Base-by-base conservation (phyloP, 2,797 vertebrate genomes). In the Ispidina lecontei region DNA sequence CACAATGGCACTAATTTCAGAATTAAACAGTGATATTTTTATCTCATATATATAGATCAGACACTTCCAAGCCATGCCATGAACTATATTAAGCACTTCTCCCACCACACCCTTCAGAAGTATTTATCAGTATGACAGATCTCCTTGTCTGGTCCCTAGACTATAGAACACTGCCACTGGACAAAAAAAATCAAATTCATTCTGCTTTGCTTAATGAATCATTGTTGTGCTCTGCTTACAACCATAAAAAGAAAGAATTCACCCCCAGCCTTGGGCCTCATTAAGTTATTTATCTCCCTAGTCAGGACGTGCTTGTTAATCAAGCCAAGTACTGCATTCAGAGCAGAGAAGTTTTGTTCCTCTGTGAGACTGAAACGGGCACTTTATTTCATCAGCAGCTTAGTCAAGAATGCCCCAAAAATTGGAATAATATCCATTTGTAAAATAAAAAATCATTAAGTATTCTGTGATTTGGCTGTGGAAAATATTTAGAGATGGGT, bases 171-270 rank as follows among this genome's bases (percentile, higher is more conserved):
- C 17, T 55, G 78, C 31, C 64, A 74, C n/a, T 82, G 65, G 39
- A 90, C n/a, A 76, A 79, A 71, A 65, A 78, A 93, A 90, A 90
- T 74, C 15, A 85, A 90, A 91, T 87, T 69, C 51, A 94, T 84
- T 89, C 71, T 91, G 46, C 72, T 91, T 90, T 94, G 58, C 86
- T 65, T 91, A 95, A 91, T 85, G 91, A 94, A 91, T 89, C 81
- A 54, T 31, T 80, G 75, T 63, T 90, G 84, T 64, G 58, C 69
- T 89, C 74, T 4, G 26, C 87, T 91, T 79, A 68, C 39, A 88
- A 87, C 78, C 74, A 71, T 75, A 91, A 89, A 93, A 93, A 95
- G 88, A 75, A 94, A 79, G 92, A 90, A 94, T 95, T 94, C 85
- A 91, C 59, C 84, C 95, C 93, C 65, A 91, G 65, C 55, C 63